Percentiles rank a stretch among this genome's conserved stretches.
Evolutionary conservation across 1,140 invertebrate genomes (phyloP).

Genomic region (Atta texana): DNA sequence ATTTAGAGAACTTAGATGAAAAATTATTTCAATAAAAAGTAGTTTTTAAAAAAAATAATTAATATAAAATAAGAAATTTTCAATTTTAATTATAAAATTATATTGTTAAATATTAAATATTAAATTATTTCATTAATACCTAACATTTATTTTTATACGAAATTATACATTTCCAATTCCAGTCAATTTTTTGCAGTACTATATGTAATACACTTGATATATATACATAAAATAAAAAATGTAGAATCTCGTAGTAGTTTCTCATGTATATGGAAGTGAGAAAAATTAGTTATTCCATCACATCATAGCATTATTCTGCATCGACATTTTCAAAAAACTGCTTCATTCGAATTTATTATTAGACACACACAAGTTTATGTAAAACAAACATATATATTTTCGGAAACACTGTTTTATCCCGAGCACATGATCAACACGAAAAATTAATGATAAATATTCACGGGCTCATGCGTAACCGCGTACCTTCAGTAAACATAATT

Average conservation of each 20-base stretch:
- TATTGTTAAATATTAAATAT: no score
- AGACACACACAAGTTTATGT: not conserved
- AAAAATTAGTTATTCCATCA: not conserved
- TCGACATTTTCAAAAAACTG: not conserved
- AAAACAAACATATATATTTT: not conserved
- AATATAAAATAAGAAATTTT: no score
- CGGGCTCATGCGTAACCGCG: not conserved
- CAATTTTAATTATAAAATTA: no score
- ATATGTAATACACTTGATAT: no score
- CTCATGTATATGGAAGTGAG: not conserved
- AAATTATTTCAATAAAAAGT: no score
- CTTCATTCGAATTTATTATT: constrained; percentile 11
- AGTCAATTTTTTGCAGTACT: no score
- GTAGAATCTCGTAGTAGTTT: not conserved
- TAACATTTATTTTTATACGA: no score
- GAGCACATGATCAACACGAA: not conserved
- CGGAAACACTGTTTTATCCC: not conserved
- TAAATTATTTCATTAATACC: no score
- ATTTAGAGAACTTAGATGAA: no score
- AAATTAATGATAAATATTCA: constrained; percentile 55
- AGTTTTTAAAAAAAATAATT: no score
- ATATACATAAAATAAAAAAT: constrained; percentile 16
- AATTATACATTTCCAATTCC: no score
- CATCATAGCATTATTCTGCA: not conserved
- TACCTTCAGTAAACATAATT: constrained; percentile 44